phyloP scores from a whole-genome alignment of 2,113 vertebrate species.

The Psettodes erumei region DNA sequence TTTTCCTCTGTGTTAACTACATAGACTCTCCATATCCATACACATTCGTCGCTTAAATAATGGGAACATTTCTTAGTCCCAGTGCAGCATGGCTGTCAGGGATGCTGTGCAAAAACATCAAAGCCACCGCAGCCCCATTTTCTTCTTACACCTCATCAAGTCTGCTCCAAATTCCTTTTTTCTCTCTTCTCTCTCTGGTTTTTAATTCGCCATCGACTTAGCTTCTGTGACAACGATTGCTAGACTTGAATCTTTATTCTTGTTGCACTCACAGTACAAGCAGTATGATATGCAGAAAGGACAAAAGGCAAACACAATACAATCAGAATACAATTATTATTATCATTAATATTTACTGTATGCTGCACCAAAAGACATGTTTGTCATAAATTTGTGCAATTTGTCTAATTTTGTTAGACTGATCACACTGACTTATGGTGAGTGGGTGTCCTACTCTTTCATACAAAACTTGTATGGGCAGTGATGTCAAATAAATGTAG shows the following conservation, averaged over 20 bases:
- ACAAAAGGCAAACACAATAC: not conserved
- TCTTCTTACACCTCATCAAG: constrained; percentile 74
- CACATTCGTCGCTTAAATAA: constrained; percentile 62
- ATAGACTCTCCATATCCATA: constrained; percentile 19
- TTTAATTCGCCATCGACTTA: constrained; percentile 62
- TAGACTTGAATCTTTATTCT: constrained; percentile 47
- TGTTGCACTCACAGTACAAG: constrained; percentile 25
- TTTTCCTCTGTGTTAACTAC: constrained; percentile 47
- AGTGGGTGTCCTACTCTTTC: constrained; percentile 1
- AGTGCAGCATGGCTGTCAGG: constrained; percentile 65
- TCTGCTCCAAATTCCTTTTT: constrained; percentile 67
- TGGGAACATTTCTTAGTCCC: constrained; percentile 47
- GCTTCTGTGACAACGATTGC: constrained; percentile 59
- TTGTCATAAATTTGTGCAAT: too few species aligned
- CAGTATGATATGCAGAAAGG: constrained; percentile 15
- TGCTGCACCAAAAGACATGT: not conserved
- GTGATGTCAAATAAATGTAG: constrained; percentile 2
- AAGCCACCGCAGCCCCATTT: constrained; percentile 67
- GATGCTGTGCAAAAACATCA: constrained; percentile 68
- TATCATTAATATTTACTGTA: not conserved
- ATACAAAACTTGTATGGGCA: not conserved
- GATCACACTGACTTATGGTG: not conserved
- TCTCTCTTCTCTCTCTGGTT: constrained; percentile 46
- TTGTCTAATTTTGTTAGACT: not conserved
- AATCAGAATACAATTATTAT: not conserved